Evolutionary conservation across 2,797 vertebrate species (phyloP), one percentile per base, ranked within the genome.

Genomic region (Acrossocheilus fasciatus): DNA sequence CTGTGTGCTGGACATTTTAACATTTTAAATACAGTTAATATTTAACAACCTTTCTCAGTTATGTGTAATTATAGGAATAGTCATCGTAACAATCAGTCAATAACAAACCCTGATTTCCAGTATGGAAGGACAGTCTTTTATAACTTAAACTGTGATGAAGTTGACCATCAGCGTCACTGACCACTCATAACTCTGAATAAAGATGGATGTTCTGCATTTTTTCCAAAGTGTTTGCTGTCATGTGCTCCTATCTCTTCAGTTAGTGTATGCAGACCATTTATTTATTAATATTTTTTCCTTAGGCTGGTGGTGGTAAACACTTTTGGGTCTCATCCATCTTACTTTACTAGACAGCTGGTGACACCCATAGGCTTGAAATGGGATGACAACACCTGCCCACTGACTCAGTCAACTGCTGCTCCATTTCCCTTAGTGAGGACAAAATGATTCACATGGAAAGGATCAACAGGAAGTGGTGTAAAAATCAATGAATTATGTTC

Each of bases 281-380:
- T 85, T 57, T 79, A 79, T 85, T 59, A 4, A 52, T 84, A 59
- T 66, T 12, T 18, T 26, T 62, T 43, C 43, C 43, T 66, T 64
- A 59, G 20, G 17, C 11, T 75, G 23, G 39, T 81, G 69, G 54
- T 85, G 62, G 66, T 86, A 81, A 86, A 86, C 77, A 81, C 50
- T 62, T 73, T 81, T 86, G 68, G 52, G 54, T n/a, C 52, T 81
- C 69, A 86, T 86, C 70, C 45, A 52, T 86, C 85, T 81, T 30
- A 81, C 70, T 81, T 66, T 75, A 75, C 69, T 66, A 81, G 85
- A 86, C 78, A 81, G 78, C 59, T 81, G 78, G 69, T 81, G 85
- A 86, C 85, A 86, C 85, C 85, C 85, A 86, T 86, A 81, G 78
- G 85, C 78, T 86, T 86, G 52, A 68, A 81, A 75, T 64, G 85